These are phyloP conservation scores for Argyrosomus japonicus DNA, from an alignment of 2,113 vertebrate species.

Conservation along the genomic window DNA sequence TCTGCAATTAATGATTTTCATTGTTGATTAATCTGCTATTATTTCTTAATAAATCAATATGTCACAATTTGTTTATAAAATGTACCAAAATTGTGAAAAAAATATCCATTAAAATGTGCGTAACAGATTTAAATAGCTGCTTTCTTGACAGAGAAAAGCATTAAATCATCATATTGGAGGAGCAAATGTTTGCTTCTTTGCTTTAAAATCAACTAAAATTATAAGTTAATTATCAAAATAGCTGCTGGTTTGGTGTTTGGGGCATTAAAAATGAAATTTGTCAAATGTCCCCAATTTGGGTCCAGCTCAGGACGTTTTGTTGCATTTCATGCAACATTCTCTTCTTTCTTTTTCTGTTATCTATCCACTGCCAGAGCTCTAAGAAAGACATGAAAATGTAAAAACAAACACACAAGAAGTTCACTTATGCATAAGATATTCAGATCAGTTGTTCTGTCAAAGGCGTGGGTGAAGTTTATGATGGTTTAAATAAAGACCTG, in stretches of 20 bases:
- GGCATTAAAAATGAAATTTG: no score
- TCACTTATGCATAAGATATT: background rate
- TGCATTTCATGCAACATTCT: background rate
- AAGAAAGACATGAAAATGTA: background rate
- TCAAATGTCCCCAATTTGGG: background rate
- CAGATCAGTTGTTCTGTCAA: background rate
- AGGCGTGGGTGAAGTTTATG: background rate
- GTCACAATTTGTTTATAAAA: background rate
- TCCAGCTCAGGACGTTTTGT: background rate
- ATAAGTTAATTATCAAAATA: background rate
- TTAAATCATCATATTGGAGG: background rate
- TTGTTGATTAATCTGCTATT: background rate
- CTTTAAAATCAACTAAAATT: background rate
- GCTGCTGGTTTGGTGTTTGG: background rate
- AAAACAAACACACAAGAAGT: no score
- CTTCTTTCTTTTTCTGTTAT: background rate
- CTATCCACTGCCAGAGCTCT: background rate
- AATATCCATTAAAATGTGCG: background rate
- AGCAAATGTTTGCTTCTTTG: background rate
- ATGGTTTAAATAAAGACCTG: background rate
- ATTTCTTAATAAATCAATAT: background rate
- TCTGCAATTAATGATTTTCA: background rate
- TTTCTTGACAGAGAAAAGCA: background rate
- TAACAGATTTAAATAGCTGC: no score
- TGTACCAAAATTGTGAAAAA: background rate